Evolutionary conservation across 2,888 invertebrate genomes (phyloP).

Genomic region (Cryptocheilus praepositus): DNA sequence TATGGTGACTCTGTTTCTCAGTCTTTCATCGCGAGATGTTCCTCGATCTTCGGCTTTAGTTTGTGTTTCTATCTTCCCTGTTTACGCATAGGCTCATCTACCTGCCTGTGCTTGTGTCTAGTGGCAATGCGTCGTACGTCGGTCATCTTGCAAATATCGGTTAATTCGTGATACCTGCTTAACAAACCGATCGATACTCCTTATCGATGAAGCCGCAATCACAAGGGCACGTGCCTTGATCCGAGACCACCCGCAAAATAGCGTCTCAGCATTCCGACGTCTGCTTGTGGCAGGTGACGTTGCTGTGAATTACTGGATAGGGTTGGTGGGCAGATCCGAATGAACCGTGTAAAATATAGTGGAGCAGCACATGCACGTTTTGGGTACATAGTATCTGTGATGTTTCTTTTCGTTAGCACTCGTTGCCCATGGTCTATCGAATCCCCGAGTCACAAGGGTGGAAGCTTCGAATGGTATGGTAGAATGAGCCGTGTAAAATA

Average conservation of each 20-base stretch:
- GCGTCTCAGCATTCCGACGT: conserved; percentile 29
- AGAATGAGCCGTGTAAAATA: no score
- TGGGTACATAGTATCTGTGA: no score
- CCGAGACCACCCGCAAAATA: conserved; percentile 29
- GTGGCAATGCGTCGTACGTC: neutral
- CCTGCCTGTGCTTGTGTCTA: neutral
- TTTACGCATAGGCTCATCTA: neutral
- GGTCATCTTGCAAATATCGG: conserved; percentile 2
- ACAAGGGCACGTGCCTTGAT: conserved; percentile 23
- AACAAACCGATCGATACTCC: conserved; percentile 57
- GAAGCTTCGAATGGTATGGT: no score
- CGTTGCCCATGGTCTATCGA: no score
- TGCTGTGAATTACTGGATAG: neutral
- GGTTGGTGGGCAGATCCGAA: no score
- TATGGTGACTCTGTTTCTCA: conserved; percentile 21
- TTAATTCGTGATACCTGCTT: conserved; percentile 32
- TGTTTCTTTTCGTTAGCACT: no score
- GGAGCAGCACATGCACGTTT: no score
- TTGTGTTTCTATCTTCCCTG: conserved; percentile 11
- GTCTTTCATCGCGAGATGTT: neutral
- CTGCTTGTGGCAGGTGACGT: conserved; percentile 34
- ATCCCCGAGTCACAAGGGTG: no score
- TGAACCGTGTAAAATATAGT: no score
- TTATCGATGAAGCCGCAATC: conserved; percentile 50
- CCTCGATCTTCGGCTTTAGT: no score